Conservation (phyloP, 64 coral and sea anemone genomes). For the Platygyra sinensis region DNA sequence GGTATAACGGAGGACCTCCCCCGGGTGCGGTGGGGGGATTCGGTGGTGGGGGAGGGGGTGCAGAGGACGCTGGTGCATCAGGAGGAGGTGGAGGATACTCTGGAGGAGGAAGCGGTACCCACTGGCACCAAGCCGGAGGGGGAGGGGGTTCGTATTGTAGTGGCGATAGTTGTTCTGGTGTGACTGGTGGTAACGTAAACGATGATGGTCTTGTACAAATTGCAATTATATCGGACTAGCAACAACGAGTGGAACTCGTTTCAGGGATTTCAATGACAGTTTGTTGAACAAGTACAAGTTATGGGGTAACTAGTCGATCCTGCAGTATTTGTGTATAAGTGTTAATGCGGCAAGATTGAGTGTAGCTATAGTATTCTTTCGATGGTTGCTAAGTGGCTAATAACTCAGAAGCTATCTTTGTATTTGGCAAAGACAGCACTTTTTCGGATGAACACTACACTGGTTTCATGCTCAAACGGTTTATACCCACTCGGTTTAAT, state of each 20-base stretch:
- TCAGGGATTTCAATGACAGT: no score
- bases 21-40: slow-evolving; percentile 50
- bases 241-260: neutral
- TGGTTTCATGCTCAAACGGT: no score
- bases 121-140: slow-evolving; percentile 20
- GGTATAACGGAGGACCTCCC: slow-evolving; percentile 40
- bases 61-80: slow-evolving; percentile 54
- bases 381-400: no score
- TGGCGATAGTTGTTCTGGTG: slow-evolving; percentile 2
- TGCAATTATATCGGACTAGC: neutral
- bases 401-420: no score
- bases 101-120: slow-evolving; percentile 59
- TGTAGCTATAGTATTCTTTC: no score
- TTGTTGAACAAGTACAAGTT: no score
- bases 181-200: slow-evolving; percentile 34
- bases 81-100: slow-evolving; percentile 63
- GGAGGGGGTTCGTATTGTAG: slow-evolving; percentile 56
- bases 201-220: slow-evolving; percentile 51
- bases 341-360: no score
- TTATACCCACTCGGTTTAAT: no score
- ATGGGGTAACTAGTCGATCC: no score
- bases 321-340: no score
- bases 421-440: no score
- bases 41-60: slow-evolving; percentile 45
- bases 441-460: no score